Conservation (phyloP, 2,888 invertebrate genomes). For the Pandemis corylana region DNA sequence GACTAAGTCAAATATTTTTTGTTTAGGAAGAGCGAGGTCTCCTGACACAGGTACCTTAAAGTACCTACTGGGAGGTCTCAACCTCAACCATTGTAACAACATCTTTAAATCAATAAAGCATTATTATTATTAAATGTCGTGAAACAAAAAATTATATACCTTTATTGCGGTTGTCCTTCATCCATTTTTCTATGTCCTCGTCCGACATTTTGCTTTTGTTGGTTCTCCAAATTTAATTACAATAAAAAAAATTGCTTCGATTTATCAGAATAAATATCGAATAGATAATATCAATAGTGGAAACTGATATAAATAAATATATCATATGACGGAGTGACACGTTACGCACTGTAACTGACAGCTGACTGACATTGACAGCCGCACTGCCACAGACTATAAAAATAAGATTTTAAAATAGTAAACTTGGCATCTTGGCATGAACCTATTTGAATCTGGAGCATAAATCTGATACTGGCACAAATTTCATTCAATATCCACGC, state of each 20-base stretch:
- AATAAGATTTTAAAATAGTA: not conserved
- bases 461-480: constrained; percentile 12
- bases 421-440: not conserved
- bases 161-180: constrained; percentile 51
- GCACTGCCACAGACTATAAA: not conserved
- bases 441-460: not conserved
- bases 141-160: constrained; percentile 39
- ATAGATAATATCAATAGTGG: not conserved
- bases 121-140: too few species aligned
- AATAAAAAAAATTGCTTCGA: too few species aligned
- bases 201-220: constrained; percentile 42
- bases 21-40: too few species aligned
- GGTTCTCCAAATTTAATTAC: not conserved
- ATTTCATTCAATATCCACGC: not conserved
- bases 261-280: too few species aligned
- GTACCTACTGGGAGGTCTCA: too few species aligned
- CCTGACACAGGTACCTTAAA: too few species aligned
- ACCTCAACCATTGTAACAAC: too few species aligned
- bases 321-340: too few species aligned
- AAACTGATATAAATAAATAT: too few species aligned
- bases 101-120: too few species aligned
- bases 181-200: constrained; percentile 54
- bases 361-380: not conserved
- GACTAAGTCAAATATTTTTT: too few species aligned
- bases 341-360: too few species aligned